These are phyloP conservation scores for Agrilus mali DNA, from an alignment of 2,888 invertebrate genomes.

Conservation along the genomic window DNA sequence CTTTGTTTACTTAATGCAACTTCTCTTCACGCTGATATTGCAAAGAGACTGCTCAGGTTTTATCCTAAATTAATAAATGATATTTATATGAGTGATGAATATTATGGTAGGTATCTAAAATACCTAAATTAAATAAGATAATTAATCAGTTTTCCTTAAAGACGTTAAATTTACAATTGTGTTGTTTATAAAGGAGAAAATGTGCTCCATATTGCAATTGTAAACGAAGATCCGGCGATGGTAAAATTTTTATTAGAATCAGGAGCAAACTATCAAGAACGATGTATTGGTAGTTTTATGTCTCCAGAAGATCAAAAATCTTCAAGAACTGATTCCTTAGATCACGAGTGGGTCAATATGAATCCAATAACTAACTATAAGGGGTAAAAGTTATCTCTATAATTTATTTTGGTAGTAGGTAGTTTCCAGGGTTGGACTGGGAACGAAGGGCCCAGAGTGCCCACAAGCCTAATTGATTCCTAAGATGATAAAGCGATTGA, in stretches of 20 bases:
- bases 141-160: neutral
- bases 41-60: constrained; percentile 77
- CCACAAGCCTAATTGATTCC: no score
- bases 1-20: constrained; percentile 86
- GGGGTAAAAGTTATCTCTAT: constrained; percentile 40
- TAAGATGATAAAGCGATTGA: no score
- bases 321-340: constrained; percentile 70
- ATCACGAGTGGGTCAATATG: constrained; percentile 86
- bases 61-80: constrained; percentile 95
- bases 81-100: constrained; percentile 92
- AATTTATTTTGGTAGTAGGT: no score
- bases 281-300: constrained; percentile 96
- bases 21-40: constrained; percentile 82
- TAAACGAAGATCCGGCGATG: constrained; percentile 97
- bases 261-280: constrained; percentile 81
- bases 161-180: neutral
- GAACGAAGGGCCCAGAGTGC: no score
- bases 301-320: constrained; percentile 95
- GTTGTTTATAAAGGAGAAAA: constrained; percentile 58
- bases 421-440: no score
- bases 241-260: constrained; percentile 88
- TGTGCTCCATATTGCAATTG: constrained; percentile 93
- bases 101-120: constrained; percentile 65
- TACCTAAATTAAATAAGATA: neutral
- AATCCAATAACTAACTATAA: constrained; percentile 70